phyloP scores from a whole-genome alignment of 2,113 vertebrate genomes.

The Trochalopteron elliotii region DNA sequence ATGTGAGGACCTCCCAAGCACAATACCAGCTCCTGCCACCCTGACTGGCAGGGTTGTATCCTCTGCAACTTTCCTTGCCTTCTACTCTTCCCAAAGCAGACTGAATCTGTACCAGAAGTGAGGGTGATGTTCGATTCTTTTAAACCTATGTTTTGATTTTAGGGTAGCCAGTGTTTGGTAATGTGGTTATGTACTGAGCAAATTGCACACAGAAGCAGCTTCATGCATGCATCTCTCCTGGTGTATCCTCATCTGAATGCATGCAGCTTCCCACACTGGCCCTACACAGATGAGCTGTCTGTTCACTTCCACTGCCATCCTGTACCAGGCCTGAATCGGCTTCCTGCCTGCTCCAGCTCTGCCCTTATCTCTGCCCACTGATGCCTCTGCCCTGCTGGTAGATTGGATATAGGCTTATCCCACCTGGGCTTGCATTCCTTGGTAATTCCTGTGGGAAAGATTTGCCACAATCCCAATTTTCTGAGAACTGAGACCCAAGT shows the following conservation, averaged over 20 bases:
- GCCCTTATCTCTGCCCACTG: background rate
- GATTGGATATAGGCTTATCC: background rate
- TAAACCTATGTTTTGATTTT: background rate
- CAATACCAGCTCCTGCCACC: background rate
- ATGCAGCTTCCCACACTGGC: background rate
- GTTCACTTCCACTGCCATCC: background rate
- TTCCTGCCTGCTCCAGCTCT: background rate
- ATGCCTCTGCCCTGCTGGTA: accelerated
- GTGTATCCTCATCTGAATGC: background rate
- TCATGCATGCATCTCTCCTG: background rate
- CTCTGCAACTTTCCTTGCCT: background rate
- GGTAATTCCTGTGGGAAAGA: background rate
- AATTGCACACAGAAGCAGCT: background rate
- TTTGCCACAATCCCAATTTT: background rate
- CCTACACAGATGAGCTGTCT: background rate
- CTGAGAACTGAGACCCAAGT: background rate
- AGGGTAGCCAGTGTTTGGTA: background rate
- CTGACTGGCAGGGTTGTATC: background rate
- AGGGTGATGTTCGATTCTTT: background rate
- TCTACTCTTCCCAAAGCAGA: background rate
- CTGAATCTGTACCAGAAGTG: background rate
- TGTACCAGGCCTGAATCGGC: background rate
- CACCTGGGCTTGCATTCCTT: background rate
- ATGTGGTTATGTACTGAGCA: background rate
- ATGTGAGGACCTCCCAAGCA: background rate